Conservation (phyloP, 2,113 vertebrate species). For the Oreamnos americanus region DNA sequence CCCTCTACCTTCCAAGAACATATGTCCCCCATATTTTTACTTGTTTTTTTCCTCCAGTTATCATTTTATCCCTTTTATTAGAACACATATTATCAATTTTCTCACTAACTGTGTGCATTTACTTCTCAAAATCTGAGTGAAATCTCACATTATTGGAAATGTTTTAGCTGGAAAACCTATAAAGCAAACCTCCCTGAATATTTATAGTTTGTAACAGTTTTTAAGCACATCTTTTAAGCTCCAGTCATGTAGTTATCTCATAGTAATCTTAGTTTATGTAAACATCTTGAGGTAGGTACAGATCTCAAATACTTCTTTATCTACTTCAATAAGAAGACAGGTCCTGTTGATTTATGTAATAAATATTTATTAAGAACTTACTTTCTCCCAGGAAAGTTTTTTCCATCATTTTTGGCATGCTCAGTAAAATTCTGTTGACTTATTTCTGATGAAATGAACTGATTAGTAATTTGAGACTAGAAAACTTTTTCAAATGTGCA, state of each 20-base stretch:
- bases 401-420: background rate
- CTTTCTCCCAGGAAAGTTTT: background rate
- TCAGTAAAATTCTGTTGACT: background rate
- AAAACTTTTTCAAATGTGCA: background rate
- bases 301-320: background rate
- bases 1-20: background rate
- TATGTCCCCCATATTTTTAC: background rate
- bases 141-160: background rate
- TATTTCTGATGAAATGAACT: background rate
- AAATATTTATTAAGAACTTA: background rate
- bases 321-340: background rate
- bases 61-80: background rate
- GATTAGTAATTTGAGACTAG: background rate
- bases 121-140: slow-evolving; percentile 4
- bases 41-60: background rate
- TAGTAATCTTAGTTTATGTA: background rate
- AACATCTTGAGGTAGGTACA: background rate
- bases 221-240: background rate
- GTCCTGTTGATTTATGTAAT: background rate
- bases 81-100: background rate
- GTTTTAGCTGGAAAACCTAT: background rate
- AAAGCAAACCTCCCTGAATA: background rate
- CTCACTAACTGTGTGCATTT: background rate
- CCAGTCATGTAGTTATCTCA: background rate
- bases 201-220: background rate